Evolutionary conservation across 2,113 vertebrate species (phyloP).

Genomic region (Zootoca vivipara): DNA sequence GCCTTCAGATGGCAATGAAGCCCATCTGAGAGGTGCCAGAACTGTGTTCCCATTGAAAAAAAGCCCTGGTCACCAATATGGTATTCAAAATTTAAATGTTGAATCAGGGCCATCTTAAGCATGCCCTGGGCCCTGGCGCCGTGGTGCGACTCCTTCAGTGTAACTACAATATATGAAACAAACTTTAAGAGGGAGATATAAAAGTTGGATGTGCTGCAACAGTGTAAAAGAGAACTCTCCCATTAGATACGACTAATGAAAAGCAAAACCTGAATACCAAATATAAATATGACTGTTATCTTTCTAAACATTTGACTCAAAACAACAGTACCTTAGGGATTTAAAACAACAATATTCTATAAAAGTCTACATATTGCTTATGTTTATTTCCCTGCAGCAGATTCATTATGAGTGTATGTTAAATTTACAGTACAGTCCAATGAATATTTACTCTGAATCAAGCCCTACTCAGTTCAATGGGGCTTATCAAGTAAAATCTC

Average conservation of each 20-base stretch:
- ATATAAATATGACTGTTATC: neutral
- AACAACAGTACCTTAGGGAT: neutral
- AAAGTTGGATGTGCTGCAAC: neutral
- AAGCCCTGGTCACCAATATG: too few species aligned
- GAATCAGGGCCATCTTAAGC: too few species aligned
- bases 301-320: neutral
- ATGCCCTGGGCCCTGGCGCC: too few species aligned
- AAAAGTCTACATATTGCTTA: neutral
- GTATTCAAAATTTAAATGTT: too few species aligned
- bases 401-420: neutral
- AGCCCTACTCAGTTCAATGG: neutral
- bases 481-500: neutral
- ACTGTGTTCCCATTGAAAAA: too few species aligned
- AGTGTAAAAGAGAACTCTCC: neutral
- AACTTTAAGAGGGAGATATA: neutral
- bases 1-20: too few species aligned
- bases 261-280: neutral
- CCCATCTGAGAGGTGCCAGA: too few species aligned
- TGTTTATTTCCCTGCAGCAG: neutral
- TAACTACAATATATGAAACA: neutral
- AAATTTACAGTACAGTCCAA: neutral
- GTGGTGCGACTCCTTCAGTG: neutral
- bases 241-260: too few species aligned
- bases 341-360: neutral
- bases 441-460: neutral